phyloP scores from a whole-genome alignment of 1,140 invertebrate genomes.

The Dendrolimus kikuchii region DNA sequence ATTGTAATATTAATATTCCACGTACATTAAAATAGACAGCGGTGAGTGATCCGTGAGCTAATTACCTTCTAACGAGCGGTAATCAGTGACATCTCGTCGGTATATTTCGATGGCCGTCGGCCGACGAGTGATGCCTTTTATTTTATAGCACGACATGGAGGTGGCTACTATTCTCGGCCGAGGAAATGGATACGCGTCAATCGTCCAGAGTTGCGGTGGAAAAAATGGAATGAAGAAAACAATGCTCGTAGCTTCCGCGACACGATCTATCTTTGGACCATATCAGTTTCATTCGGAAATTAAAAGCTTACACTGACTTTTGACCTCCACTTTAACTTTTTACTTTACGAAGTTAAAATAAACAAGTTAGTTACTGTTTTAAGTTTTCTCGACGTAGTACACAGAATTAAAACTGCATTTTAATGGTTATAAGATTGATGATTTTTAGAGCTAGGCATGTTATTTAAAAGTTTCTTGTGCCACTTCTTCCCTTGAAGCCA shows the following conservation, averaged over 20 bases:
- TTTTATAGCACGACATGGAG: conserved; percentile 47
- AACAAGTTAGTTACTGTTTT: no score
- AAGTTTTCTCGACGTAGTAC: no score
- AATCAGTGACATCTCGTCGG: conserved; percentile 47
- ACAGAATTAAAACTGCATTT: no score
- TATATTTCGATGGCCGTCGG: conserved; percentile 46
- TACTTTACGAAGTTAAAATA: background rate
- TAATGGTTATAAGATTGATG: no score
- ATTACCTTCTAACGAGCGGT: conserved; percentile 62
- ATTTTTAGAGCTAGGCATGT: no score
- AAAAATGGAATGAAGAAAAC: conserved; percentile 41
- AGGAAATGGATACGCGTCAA: conserved; percentile 67
- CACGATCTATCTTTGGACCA: conserved; percentile 37
- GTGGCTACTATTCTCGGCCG: conserved; percentile 51
- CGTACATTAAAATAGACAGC: conserved; percentile 46
- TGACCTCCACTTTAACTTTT: conserved; percentile 14
- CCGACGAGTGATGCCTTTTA: conserved; percentile 60
- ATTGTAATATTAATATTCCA: conserved; percentile 49
- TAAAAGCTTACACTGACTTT: conserved; percentile 6
- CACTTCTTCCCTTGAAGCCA: no score
- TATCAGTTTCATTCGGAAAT: conserved; percentile 36
- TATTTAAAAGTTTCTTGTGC: no score
- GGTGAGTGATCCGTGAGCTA: conserved; percentile 59
- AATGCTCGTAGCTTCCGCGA: conserved; percentile 43
- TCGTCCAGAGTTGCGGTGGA: conserved; percentile 28